These are phyloP conservation scores for Archegozetes longisetosus DNA, from an alignment of 1,140 invertebrate genomes.

Conservation along the genomic window DNA sequence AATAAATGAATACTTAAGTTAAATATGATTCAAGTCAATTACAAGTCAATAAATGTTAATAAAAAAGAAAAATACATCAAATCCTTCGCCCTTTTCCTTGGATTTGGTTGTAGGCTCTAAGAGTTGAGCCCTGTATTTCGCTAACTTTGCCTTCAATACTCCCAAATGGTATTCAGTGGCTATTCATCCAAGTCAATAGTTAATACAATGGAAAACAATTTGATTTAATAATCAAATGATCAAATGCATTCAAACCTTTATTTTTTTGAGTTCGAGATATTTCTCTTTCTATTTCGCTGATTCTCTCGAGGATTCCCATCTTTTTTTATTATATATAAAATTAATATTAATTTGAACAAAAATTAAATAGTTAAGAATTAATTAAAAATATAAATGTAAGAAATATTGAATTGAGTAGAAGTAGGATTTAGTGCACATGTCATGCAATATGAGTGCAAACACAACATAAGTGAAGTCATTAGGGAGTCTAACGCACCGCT, in stretches of 20 bases:
- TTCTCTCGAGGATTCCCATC: conserved; percentile 98
- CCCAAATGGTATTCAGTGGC: conserved; percentile 99
- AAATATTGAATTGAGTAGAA: too few relatives aligned
- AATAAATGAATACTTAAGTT: neutral
- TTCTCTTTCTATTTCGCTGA: conserved; percentile 94
- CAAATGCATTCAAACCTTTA: conserved; percentile 55
- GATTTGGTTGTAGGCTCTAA: conserved; percentile 81
- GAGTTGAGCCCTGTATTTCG: conserved; percentile 88
- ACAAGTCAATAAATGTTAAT: too few relatives aligned
- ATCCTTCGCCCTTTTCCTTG: conserved; percentile 95
- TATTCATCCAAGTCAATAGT: conserved; percentile 39
- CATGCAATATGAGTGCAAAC: too few relatives aligned
- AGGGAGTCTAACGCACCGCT: too few relatives aligned
- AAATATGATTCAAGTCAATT: neutral
- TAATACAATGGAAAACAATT: too few relatives aligned
- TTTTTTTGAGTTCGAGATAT: conserved; percentile 98
- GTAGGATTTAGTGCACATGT: too few relatives aligned
- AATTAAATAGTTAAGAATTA: too few relatives aligned
- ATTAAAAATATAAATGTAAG: too few relatives aligned
- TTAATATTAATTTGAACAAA: too few relatives aligned
- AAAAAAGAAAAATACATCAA: conserved; percentile 87
- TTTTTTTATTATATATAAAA: conserved; percentile 87
- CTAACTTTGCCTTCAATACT: conserved; percentile 92
- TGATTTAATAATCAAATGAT: conserved; percentile 9
- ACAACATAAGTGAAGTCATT: too few relatives aligned